These are phyloP conservation scores for Alces alces DNA, from an alignment of 2,113 vertebrate genomes.

Conservation along the genomic window DNA sequence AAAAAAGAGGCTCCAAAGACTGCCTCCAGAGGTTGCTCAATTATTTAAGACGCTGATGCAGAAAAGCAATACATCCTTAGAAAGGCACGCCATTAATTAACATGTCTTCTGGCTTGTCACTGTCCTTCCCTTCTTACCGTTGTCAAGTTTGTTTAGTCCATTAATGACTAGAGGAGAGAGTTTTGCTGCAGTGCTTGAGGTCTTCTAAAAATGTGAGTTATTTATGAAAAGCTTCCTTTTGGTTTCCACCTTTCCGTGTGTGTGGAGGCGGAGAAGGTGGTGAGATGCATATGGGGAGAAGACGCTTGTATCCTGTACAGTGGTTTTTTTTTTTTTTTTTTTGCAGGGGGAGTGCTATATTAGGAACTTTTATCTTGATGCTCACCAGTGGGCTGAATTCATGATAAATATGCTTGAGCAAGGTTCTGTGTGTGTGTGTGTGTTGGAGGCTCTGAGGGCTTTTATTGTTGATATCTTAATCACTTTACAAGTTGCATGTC, in stretches of 20 bases:
- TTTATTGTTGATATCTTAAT: slow-evolving; percentile 40
- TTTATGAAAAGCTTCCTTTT: neutral
- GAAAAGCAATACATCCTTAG: slow-evolving; percentile 68
- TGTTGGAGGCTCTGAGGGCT: slow-evolving; percentile 32
- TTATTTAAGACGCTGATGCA: slow-evolving; percentile 70
- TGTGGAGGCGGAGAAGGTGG: neutral
- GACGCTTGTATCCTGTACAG: neutral
- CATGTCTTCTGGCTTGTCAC: slow-evolving; percentile 55
- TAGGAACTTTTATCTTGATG: neutral
- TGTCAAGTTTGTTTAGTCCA: slow-evolving; percentile 52
- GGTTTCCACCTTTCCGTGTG: neutral
- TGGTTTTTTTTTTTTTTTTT: neutral
- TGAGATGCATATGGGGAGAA: neutral
- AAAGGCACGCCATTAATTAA: slow-evolving; percentile 72
- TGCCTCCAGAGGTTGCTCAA: slow-evolving; percentile 70
- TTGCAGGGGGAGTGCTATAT: neutral
- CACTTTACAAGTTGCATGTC: slow-evolving; percentile 53
- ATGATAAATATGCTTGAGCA: neutral
- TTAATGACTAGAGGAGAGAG: slow-evolving; percentile 41
- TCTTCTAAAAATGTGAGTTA: neutral
- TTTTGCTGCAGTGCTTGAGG: slow-evolving; percentile 25
- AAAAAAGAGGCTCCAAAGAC: slow-evolving; percentile 58
- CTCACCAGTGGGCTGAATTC: neutral
- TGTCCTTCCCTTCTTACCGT: slow-evolving; percentile 44
- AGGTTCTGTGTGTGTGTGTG: neutral